Evolutionary conservation across 2,888 invertebrate genomes (phyloP), one percentile per base, ranked within the genome.

Genomic region (Cremastinae sp.): DNA sequence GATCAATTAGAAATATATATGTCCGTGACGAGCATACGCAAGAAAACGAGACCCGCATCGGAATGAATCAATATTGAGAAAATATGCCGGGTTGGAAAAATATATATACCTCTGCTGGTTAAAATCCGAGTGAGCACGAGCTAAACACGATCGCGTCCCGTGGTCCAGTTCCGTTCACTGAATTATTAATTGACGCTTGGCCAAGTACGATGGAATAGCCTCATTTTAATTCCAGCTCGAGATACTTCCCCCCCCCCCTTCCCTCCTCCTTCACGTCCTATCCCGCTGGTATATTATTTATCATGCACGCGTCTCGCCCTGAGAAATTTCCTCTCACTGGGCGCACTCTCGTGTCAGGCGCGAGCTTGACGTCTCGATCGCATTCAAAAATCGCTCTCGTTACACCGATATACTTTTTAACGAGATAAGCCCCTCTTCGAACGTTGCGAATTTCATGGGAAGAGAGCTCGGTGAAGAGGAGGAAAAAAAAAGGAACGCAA

Each of bases 161-260:
- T 72, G 79, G 61, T 82, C 78, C 78, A 81, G 79, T 79, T 81
- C 72, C 79, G 78, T 81, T 80, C 78, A 70, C 77, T 79, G 79
- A 80, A 81, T 81, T 79, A 78, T 78, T 80, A 78, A 81, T 80
- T 75, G 74, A 74, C 72, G 73, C 59, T 70, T 59, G 41, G 8
- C 59, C 56, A 20, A 51, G 62, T 43, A 53, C 66, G 62, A 59
- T 58, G n/a, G n/a, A n/a, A n/a, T 58, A 66, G 74, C 56, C 74
- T 79, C 75, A 78, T 78, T 79, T 71, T 72, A 78, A 79, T 78
- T 79, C 79, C 69, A 49, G 59, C 53, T 64, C 54, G 62, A 64
- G 45, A 41, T 69, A 51, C 43, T 53, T 38, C 53, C 45, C 45
- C 45, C 62, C 59, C 22, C 28, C 69, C 59, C 18, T 28, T n/a